Evolutionary conservation across 1,140 invertebrate genomes (phyloP), one percentile per base, ranked within the genome.

Genomic region (Watersipora subatra): DNA sequence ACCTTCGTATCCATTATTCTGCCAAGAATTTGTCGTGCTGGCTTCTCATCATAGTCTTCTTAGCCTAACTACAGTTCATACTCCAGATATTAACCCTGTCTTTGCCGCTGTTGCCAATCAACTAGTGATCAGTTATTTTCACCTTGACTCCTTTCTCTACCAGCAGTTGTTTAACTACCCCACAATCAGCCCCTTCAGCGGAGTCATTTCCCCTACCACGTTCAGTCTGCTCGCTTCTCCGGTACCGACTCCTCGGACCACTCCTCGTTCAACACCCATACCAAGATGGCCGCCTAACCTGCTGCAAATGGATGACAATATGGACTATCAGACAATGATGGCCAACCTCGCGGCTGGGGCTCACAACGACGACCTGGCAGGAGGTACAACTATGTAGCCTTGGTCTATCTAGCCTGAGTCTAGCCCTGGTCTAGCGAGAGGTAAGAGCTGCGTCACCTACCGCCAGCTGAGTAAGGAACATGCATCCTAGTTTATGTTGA

Each of bases 141-240:
- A n/a, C n/a, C n/a, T n/a, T n/a, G n/a, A n/a, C n/a, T n/a, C n/a
- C n/a, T n/a, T n/a, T n/a, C n/a, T n/a, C n/a, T n/a, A n/a, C n/a
- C n/a, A n/a, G 61, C 84, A 94, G 91, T 85, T 95, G 67, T 92
- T 93, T 82, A 92, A 89, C 70, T 95, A 92, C 79, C 87, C 88
- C 63, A 88, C 83, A 75, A 85, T 87, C 64, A 81, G 80, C 73
- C 87, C 88, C 70, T 78, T 82, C 69, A 84, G 83, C 71, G 90
- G 90, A 59, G 89, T 92, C 69, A 91, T 93, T 73, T 92, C 89
- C 75, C 90, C 91, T 64, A 92, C 90, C 66, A 93, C 91, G 74
- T 84, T 93, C 66, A 91, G 88, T 73, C 83, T 93, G 68, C 90
- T 93, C 72, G 88, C 89, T n/a, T 87, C 89, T 55, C 87, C 87